phyloP scores from a whole-genome alignment of 2,113 vertebrate species.

The Marmota flaviventris region DNA sequence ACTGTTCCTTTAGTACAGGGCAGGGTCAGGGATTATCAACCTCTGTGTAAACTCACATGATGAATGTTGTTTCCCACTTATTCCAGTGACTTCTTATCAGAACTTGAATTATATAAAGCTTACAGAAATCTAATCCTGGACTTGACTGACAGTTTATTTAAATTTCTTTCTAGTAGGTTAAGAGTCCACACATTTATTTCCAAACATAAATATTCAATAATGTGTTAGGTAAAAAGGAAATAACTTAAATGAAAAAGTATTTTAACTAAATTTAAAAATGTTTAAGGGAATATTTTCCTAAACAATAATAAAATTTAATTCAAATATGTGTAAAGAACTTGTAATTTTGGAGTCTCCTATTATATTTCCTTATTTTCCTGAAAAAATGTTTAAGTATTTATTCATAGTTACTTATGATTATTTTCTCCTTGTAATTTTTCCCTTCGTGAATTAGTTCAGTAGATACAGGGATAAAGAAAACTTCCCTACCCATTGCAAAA shows the following conservation, averaged over 20 bases:
- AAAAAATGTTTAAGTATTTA: neutral
- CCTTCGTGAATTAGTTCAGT: neutral
- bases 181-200: neutral
- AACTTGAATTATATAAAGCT: neutral
- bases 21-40: neutral
- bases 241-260: neutral
- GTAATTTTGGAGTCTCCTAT: neutral
- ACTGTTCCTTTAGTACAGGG: neutral
- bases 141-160: neutral
- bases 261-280: neutral
- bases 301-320: neutral
- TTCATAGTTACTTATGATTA: neutral
- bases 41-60: neutral
- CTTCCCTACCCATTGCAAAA: neutral
- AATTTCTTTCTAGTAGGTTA: neutral
- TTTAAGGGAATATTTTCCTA: neutral
- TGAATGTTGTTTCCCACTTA: neutral
- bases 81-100: neutral
- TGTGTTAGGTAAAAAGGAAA: neutral
- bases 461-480: neutral
- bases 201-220: neutral
- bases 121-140: neutral
- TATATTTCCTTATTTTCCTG: neutral
- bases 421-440: neutral
- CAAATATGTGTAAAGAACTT: neutral